Conservation (phyloP, 1,140 invertebrate genomes). For the Leptinotarsa defecta region DNA sequence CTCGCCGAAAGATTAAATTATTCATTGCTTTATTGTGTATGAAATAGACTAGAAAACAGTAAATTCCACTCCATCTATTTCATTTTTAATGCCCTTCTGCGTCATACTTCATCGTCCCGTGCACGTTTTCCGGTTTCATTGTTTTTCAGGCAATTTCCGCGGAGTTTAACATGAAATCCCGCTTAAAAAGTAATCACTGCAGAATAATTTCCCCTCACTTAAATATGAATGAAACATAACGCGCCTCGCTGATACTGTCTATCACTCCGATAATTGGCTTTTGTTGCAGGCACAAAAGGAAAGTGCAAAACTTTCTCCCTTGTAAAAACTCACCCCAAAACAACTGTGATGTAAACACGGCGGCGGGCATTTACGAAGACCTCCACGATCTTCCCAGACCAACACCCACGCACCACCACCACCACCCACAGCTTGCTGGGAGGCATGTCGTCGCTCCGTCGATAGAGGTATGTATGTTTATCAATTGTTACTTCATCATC, state of each 20-base stretch:
- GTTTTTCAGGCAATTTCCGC: neutral
- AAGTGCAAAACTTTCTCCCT: constrained; percentile 72
- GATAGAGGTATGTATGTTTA: constrained; percentile 59
- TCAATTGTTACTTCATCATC: neutral
- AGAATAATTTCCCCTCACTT: neutral
- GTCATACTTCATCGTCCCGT: neutral
- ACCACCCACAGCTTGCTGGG: constrained; percentile 50
- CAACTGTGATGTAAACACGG: constrained; percentile 56
- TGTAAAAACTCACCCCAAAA: constrained; percentile 69
- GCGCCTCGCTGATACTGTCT: neutral
- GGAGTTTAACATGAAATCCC: neutral
- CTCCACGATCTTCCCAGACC: constrained; percentile 60
- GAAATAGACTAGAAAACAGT: neutral
- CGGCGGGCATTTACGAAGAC: constrained; percentile 66
- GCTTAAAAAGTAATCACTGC: constrained; percentile 3
- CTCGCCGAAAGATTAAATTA: too few relatives aligned
- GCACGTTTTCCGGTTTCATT: constrained; percentile 2
- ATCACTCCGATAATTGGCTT: constrained; percentile 16
- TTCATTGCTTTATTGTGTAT: too few relatives aligned
- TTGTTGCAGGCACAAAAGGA: constrained; percentile 70
- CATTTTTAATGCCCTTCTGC: neutral
- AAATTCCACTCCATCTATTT: neutral
- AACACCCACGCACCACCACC: constrained; percentile 55
- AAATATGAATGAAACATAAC: neutral
- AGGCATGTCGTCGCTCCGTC: constrained; percentile 59